Evolutionary conservation across 2,888 invertebrate species (phyloP).

Genomic region (Brachycybe producta): DNA sequence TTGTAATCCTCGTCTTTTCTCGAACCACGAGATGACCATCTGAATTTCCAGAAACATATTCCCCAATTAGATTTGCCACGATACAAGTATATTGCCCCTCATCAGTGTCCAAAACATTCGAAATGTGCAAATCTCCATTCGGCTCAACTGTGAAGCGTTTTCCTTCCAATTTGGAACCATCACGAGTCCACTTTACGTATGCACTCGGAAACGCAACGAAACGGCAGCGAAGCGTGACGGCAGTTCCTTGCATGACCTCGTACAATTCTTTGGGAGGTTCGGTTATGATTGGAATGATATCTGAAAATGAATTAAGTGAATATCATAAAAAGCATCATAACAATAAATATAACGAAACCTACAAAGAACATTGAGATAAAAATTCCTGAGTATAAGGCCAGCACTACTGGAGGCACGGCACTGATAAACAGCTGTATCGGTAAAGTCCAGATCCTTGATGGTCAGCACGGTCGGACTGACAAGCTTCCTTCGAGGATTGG

Average conservation of each 20-base stretch:
- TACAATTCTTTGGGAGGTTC: conserved; percentile 61
- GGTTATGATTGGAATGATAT: conserved; percentile 76
- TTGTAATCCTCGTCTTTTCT: conserved; percentile 64
- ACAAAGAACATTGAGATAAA: conserved; percentile 88
- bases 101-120: conserved; percentile 70
- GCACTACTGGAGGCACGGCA: conserved; percentile 98
- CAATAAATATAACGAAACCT: conserved; percentile 32
- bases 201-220: conserved; percentile 95
- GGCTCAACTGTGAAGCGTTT: conserved; percentile 67
- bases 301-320: too few relatives aligned
- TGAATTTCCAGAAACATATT: conserved; percentile 46
- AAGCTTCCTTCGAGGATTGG: conserved; percentile 52
- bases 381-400: conserved; percentile 95
- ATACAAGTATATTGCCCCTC: conserved; percentile 84
- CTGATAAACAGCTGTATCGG: conserved; percentile 92
- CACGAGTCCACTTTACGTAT: conserved; percentile 76
- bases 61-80: conserved; percentile 84
- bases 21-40: conserved; percentile 69
- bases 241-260: conserved; percentile 68
- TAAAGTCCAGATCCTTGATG: conserved; percentile 63
- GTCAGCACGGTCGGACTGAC: conserved; percentile 54
- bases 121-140: conserved; percentile 68
- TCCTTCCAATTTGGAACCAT: conserved; percentile 71
- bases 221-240: conserved; percentile 68
- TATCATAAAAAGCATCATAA: too few relatives aligned